phyloP scores from a whole-genome alignment of 2,888 invertebrate genomes.

The Stenolophus ochropezus region DNA sequence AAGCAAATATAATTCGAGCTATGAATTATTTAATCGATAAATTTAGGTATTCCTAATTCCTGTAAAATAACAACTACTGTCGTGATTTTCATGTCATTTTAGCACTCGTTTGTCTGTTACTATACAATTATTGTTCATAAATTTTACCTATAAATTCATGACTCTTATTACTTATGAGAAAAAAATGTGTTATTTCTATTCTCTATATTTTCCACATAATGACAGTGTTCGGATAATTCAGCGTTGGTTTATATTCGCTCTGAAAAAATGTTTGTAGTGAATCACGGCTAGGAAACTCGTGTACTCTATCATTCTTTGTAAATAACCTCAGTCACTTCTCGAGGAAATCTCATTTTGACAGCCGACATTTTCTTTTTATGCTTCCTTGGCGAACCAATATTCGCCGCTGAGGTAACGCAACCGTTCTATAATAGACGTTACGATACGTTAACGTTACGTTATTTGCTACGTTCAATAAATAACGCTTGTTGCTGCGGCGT shows the following conservation, averaged over 20 bases:
- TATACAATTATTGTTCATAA: too few species aligned
- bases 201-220: background rate
- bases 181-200: background rate
- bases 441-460: slow-evolving; percentile 39
- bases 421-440: slow-evolving; percentile 12
- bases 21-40: too few species aligned
- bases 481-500: slow-evolving; percentile 16
- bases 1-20: too few species aligned
- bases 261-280: background rate
- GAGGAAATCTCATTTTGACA: slow-evolving; percentile 44
- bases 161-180: too few species aligned
- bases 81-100: too few species aligned
- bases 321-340: slow-evolving; percentile 36
- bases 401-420: background rate
- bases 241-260: background rate
- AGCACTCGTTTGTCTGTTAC: too few species aligned
- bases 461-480: slow-evolving; percentile 18
- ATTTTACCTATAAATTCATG: too few species aligned
- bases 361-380: slow-evolving; percentile 45
- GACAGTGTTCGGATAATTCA: background rate
- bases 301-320: slow-evolving; percentile 28
- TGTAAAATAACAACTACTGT: too few species aligned
- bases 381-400: slow-evolving; percentile 19
- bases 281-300: background rate
- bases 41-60: too few species aligned